Evolutionary conservation across 92 coral and sea anemone genomes (phyloP).

Genomic region (Isaurus tuberculatus): DNA sequence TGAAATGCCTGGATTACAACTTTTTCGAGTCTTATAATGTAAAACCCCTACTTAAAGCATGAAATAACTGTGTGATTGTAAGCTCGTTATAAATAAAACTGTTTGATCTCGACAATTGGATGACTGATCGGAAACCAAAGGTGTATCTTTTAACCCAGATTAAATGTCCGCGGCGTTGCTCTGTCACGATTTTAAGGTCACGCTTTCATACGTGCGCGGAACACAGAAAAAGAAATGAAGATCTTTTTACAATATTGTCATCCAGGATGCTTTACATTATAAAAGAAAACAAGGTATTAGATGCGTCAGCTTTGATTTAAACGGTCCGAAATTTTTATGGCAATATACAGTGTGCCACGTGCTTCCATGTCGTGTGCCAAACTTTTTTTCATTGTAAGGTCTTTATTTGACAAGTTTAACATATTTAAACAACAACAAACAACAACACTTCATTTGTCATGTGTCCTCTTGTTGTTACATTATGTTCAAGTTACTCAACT

Average conservation of each 20-base stretch:
- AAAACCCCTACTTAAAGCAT: slow-evolving; percentile 27
- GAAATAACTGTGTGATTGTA: slow-evolving; percentile 25
- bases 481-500: too few relatives aligned
- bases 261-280: background rate
- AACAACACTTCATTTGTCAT: too few relatives aligned
- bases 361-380: background rate
- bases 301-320: background rate
- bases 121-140: slow-evolving; percentile 42
- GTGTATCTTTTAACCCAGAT: slow-evolving; percentile 20
- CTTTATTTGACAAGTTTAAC: background rate
- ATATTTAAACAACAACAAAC: background rate
- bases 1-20: slow-evolving; percentile 41
- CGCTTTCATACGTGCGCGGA: background rate
- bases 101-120: slow-evolving; percentile 33
- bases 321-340: background rate
- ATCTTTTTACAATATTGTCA: background rate
- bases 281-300: background rate
- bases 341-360: background rate
- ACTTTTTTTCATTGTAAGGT: background rate
- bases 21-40: slow-evolving; percentile 22
- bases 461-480: too few relatives aligned
- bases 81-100: slow-evolving; percentile 42
- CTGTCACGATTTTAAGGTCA: slow-evolving; percentile 43
- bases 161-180: slow-evolving; percentile 23
- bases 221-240: background rate